Conservation (phyloP, 2,888 invertebrate species). For the Pandemis heparana region DNA sequence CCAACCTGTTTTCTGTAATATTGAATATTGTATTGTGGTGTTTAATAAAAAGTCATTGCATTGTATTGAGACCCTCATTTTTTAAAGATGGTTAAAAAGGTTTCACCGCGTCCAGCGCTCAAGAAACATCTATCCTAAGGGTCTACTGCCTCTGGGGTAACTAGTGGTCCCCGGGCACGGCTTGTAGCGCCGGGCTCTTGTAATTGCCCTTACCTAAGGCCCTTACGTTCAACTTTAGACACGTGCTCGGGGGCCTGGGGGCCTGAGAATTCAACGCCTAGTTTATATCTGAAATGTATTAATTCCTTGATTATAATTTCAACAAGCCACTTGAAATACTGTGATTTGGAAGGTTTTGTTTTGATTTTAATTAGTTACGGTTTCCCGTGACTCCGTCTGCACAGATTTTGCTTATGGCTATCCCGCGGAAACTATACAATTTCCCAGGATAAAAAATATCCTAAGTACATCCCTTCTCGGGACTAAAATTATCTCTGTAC, state of each 20-base stretch:
- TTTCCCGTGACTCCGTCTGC: too few relatives aligned
- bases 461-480: too few relatives aligned
- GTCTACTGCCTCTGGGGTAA: background rate
- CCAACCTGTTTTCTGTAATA: too few relatives aligned
- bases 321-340: background rate
- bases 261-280: slow-evolving; percentile 13
- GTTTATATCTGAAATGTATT: slow-evolving; percentile 20
- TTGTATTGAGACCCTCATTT: too few relatives aligned
- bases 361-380: background rate
- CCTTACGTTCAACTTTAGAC: slow-evolving; percentile 22
- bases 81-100: too few relatives aligned
- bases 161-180: background rate
- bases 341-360: background rate
- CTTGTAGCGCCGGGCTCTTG: background rate
- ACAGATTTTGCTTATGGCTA: too few relatives aligned
- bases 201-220: slow-evolving; percentile 19
- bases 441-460: too few relatives aligned
- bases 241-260: slow-evolving; percentile 20
- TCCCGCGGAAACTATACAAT: too few relatives aligned
- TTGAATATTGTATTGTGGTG: too few relatives aligned
- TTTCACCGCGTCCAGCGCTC: too few relatives aligned
- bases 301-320: slow-evolving; percentile 10
- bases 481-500: too few relatives aligned
- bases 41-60: too few relatives aligned
- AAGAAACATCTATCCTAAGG: background rate